Conservation (phyloP, 2,797 vertebrate species). For the Thripadectes ignobilis region DNA sequence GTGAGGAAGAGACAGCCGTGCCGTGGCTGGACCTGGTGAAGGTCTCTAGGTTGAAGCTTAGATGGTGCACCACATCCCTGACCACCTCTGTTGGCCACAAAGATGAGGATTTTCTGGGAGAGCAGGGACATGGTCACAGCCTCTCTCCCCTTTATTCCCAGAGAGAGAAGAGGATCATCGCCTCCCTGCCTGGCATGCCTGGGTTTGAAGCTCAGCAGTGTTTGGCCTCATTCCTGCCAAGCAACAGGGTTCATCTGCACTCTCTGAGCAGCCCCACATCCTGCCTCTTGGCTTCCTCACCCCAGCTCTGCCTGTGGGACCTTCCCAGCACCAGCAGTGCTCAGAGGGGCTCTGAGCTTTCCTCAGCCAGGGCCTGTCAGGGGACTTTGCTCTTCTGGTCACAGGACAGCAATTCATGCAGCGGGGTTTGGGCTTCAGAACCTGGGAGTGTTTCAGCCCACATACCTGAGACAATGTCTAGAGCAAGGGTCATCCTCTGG, state of each 20-base stretch:
- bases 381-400: background rate
- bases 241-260: background rate
- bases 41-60: background rate
- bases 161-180: background rate
- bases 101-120: background rate
- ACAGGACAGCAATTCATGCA: accelerated
- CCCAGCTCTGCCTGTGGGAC: background rate
- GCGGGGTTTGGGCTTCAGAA: background rate
- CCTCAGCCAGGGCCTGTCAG: accelerated
- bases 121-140: accelerated
- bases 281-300: background rate
- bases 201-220: background rate
- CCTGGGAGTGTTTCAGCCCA: accelerated
- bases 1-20: accelerated
- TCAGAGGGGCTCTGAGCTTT: background rate
- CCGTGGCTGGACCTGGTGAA: accelerated
- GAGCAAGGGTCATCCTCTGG: background rate
- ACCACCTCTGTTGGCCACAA: background rate
- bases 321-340: accelerated
- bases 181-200: background rate
- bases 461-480: accelerated
- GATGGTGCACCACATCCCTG: background rate
- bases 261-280: background rate
- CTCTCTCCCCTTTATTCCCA: background rate
- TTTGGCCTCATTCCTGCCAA: background rate